These are phyloP conservation scores for Tachystola acroxantha DNA, from an alignment of 2,888 invertebrate genomes.

Conservation along the genomic window DNA sequence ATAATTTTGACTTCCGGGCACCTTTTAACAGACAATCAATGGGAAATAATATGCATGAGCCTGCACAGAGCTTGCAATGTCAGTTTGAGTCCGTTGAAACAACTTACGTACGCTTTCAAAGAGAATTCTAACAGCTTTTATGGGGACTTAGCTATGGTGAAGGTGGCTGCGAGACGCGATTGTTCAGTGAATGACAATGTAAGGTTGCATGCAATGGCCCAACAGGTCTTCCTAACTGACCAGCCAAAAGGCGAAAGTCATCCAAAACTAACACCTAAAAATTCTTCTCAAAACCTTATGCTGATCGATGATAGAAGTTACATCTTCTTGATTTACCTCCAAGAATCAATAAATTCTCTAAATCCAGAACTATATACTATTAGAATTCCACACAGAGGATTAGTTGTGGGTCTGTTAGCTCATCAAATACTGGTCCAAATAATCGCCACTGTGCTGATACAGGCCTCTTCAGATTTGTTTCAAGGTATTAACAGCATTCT, in stretches of 20 bases:
- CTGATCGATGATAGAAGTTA: slow-evolving; percentile 90
- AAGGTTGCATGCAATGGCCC: slow-evolving; percentile 90
- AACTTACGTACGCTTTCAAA: slow-evolving; percentile 93
- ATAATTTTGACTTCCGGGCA: slow-evolving; percentile 90
- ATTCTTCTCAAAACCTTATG: slow-evolving; percentile 64
- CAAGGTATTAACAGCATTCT: slow-evolving; percentile 81
- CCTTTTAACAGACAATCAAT: slow-evolving; percentile 88
- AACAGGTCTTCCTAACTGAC: slow-evolving; percentile 89
- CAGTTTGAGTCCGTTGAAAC: slow-evolving; percentile 92
- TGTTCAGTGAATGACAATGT: slow-evolving; percentile 91
- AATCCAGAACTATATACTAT: slow-evolving; percentile 88
- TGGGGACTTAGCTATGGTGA: slow-evolving; percentile 94
- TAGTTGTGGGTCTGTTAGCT: slow-evolving; percentile 92
- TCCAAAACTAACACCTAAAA: slow-evolving; percentile 51
- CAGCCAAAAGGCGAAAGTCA: slow-evolving; percentile 54
- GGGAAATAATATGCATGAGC: slow-evolving; percentile 90
- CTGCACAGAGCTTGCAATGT: slow-evolving; percentile 90
- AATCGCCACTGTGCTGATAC: slow-evolving; percentile 90
- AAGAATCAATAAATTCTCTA: slow-evolving; percentile 82
- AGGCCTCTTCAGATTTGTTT: slow-evolving; percentile 82
- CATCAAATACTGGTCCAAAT: slow-evolving; percentile 96
- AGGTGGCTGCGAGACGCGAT: slow-evolving; percentile 94
- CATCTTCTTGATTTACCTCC: slow-evolving; percentile 90
- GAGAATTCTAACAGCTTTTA: slow-evolving; percentile 96
- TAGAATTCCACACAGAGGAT: slow-evolving; percentile 90